Base-by-base conservation (phyloP, 1,140 invertebrate genomes). In the Drosophila setifemur region DNA sequence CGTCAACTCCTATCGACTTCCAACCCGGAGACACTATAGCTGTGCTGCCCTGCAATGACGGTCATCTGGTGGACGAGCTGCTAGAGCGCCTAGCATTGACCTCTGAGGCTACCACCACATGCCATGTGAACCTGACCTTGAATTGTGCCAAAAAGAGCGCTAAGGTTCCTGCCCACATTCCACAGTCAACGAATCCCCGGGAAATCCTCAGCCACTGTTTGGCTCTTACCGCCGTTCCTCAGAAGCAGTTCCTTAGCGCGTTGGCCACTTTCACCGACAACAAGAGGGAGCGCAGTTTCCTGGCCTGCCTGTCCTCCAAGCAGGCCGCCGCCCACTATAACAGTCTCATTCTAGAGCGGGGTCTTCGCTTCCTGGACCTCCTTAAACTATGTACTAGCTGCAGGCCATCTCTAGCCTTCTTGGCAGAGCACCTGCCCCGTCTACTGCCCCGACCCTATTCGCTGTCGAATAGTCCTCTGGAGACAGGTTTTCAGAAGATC, bases 401-500 rank as follows among this genome's bases (percentile, higher is more conserved):
- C 79, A 87, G 91, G 48, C 95, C 95, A 7, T 91, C 94, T 16
- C 76, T 96, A 14, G 92, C 93, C 69, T 64, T 93, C 37, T 75
- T 97, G 28, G 90, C 96, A 45, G 94, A 96, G 87, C 91, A 96
- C 77, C 91, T 97, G 42, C 94, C 95, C 2, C 92, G 93, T 16
- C 91, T 97, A 9, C 90, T 94, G 37, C 95, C 96, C 4, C 91
- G 96, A 52, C 93, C 95, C 12, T 97, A 97, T 91, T 97, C 96
- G 1, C 95, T 97, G 69, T 93, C 94, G 4, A 96, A 95, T 48
- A 95, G 94, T 64, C 92, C 92, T 4, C 72, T 93, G 35, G 74
- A 83, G 43, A 60, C 91, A 35, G 67, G 89, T 4, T 2, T 7
- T 0, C 90, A 91, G 39, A 67, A 89, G 25, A 66, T 96, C 6